Percentiles rank a stretch among this genome's conserved stretches.
These are phyloP conservation scores for Philypnodon macrostomus DNA, from an alignment of 2,797 vertebrate genomes.

Conservation along the genomic window DNA sequence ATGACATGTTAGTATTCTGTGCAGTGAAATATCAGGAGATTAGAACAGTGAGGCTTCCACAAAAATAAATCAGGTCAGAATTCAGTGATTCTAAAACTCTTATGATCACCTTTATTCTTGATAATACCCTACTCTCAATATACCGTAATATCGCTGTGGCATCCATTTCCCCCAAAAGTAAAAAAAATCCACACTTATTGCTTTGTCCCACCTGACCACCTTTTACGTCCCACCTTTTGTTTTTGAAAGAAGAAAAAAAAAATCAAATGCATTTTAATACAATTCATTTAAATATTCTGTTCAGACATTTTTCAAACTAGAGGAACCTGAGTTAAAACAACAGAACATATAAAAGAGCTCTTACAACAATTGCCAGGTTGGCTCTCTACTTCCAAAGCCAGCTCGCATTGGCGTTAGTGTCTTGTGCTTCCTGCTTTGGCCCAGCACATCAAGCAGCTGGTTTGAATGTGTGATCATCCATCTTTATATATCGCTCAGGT, in stretches of 20 bases:
- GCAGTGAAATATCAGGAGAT: slow-evolving; percentile 17
- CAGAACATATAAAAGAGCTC: not conserved
- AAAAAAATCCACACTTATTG: too few relatives aligned
- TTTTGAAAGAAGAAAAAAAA: too few relatives aligned
- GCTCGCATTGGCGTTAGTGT: not conserved
- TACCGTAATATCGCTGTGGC: too few relatives aligned
- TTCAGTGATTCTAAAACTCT: too few relatives aligned
- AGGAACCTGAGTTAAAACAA: not conserved
- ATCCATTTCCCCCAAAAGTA: too few relatives aligned
- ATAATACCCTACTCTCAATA: too few relatives aligned
- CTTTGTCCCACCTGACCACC: too few relatives aligned
- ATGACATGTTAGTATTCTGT: slow-evolving; percentile 39
- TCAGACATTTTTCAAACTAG: not conserved
- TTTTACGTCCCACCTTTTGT: too few relatives aligned
- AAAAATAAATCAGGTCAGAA: too few relatives aligned
- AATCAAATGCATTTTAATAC: too few relatives aligned
- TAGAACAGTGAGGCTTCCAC: slow-evolving; percentile 6
- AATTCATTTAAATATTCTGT: not conserved
- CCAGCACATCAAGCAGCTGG: not conserved
- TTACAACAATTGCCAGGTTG: not conserved
- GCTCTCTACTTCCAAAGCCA: not conserved
- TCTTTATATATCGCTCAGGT: not conserved
- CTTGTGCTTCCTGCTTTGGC: slow-evolving; percentile 1
- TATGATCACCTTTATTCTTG: too few relatives aligned
- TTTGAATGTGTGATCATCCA: slow-evolving; percentile 5